These are phyloP conservation scores for Euwallacea fornicatus DNA, from an alignment of 1,140 invertebrate genomes.

Conservation along the genomic window DNA sequence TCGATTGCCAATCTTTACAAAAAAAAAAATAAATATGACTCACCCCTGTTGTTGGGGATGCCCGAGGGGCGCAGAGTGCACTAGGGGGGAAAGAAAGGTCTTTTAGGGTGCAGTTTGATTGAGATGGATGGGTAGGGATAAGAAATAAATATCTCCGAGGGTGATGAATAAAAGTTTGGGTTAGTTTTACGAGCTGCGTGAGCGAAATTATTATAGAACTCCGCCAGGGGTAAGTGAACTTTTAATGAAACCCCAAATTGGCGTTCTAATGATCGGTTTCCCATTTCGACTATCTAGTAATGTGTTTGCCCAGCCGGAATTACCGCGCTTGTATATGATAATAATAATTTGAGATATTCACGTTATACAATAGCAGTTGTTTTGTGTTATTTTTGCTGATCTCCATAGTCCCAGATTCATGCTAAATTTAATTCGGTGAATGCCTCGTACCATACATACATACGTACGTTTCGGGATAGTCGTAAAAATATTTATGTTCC, in stretches of 20 bases:
- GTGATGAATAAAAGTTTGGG: slow-evolving; percentile 30
- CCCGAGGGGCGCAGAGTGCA: slow-evolving; percentile 16
- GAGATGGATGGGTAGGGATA: slow-evolving; percentile 22
- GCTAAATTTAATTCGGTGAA: too few relatives aligned
- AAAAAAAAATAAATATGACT: slow-evolving; percentile 16
- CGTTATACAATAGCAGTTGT: background rate
- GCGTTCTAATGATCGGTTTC: too few relatives aligned
- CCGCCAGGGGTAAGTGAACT: too few relatives aligned
- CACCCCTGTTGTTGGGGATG: slow-evolving; percentile 8
- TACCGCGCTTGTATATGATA: too few relatives aligned
- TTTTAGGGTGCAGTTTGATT: slow-evolving; percentile 27
- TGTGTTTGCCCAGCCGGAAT: too few relatives aligned
- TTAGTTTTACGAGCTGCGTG: too few relatives aligned
- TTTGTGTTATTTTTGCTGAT: background rate
- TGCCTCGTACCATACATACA: too few relatives aligned
- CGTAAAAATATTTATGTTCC: slow-evolving; percentile 3
- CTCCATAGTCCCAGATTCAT: too few relatives aligned
- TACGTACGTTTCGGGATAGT: background rate
- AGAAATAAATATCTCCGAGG: slow-evolving; percentile 19
- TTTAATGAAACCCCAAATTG: too few relatives aligned
- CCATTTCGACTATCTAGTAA: too few relatives aligned
- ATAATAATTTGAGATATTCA: background rate
- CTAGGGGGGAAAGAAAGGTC: slow-evolving; percentile 2
- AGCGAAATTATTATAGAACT: too few relatives aligned
- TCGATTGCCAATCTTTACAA: background rate